phyloP scores from a whole-genome alignment of 2,113 vertebrate genomes.

The Setophaga petechia region DNA sequence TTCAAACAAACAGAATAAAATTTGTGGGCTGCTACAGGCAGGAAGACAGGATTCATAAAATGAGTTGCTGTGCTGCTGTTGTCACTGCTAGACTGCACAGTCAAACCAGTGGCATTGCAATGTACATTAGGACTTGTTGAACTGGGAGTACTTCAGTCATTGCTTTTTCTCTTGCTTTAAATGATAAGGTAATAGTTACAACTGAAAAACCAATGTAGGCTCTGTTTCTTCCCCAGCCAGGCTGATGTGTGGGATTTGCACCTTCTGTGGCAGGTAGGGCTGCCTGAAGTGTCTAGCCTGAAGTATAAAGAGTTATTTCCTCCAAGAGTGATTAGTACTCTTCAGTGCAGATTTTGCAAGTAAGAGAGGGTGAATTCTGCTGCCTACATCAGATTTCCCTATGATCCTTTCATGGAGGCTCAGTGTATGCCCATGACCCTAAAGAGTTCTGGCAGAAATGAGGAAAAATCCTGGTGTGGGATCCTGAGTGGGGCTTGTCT shows the following conservation, averaged over 20 bases:
- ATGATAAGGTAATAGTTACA: neutral
- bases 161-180: neutral
- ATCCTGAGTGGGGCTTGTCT: neutral
- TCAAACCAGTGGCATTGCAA: neutral
- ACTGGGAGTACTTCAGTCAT: neutral
- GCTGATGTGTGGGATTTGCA: neutral
- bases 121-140: neutral
- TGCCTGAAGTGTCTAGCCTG: neutral
- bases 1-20: neutral
- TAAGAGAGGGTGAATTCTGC: neutral
- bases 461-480: neutral
- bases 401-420: neutral
- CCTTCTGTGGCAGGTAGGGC: neutral
- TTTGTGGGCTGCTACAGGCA: neutral
- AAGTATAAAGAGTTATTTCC: neutral
- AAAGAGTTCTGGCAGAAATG: neutral
- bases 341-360: neutral
- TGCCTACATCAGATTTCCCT: neutral
- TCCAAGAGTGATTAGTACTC: neutral
- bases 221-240: neutral
- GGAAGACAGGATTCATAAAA: neutral
- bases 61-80: neutral
- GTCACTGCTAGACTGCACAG: neutral
- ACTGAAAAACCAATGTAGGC: rapidly evolving
- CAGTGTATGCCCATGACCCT: neutral